phyloP scores from a whole-genome alignment of 2,113 vertebrate species.

The Chinchilla lanigera region DNA sequence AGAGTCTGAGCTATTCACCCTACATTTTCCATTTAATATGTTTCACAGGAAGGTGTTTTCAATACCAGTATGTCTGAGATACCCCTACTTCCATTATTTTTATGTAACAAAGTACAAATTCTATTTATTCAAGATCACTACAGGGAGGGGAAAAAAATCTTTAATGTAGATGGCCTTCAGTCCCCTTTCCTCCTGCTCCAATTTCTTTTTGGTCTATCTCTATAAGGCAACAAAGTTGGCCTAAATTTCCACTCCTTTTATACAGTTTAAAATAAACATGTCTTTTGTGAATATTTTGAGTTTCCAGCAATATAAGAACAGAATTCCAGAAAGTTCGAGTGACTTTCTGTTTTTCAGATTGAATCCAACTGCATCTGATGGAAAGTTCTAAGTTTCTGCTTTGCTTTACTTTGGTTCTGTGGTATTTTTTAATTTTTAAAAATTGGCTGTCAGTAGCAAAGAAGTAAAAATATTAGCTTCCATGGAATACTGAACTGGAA shows the following conservation, averaged over 20 bases:
- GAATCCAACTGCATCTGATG: neutral
- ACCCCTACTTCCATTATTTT: neutral
- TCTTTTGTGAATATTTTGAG: constrained; percentile 12
- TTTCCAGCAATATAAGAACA: neutral
- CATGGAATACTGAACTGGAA: neutral
- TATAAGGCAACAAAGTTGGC: neutral
- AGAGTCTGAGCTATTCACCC: constrained; percentile 44
- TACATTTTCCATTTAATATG: constrained; percentile 61
- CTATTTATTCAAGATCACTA: constrained; percentile 5
- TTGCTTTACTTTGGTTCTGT: neutral
- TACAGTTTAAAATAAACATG: constrained; percentile 16
- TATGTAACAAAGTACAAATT: constrained; percentile 20
- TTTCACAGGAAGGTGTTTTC: constrained; percentile 43
- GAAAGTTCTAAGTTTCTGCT: neutral
- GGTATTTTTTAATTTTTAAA: neutral
- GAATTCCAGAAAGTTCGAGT: neutral
- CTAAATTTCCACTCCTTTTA: neutral
- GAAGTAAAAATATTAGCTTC: neutral
- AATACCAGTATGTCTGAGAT: neutral
- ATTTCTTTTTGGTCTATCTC: neutral
- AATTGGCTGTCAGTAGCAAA: neutral
- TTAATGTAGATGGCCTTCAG: neutral
- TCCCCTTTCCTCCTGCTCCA: neutral
- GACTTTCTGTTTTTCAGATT: neutral
- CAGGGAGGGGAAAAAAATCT: neutral